These are phyloP conservation scores for Myiotriccus ornatus DNA, from an alignment of 2,797 vertebrate species.

Conservation along the genomic window DNA sequence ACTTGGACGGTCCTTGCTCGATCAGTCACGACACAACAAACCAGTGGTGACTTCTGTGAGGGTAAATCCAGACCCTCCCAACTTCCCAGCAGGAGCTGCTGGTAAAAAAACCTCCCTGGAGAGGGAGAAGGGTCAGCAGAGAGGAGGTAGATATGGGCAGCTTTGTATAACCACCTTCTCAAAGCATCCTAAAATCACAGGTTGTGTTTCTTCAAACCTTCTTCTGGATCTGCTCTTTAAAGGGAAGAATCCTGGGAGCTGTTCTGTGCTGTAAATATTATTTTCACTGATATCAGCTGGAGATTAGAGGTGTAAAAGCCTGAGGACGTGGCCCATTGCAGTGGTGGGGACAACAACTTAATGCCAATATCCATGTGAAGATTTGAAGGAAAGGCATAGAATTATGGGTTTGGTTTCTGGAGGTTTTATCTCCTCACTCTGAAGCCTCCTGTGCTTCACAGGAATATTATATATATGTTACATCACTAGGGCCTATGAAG, in stretches of 20 bases:
- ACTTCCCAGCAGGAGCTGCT: neutral
- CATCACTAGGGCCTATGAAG: neutral
- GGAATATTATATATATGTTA: neutral
- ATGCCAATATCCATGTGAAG: neutral
- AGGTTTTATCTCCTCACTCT: neutral
- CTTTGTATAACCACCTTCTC: neutral
- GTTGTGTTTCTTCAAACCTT: neutral
- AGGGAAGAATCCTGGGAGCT: neutral
- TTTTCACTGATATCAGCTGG: neutral
- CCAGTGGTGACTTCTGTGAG: too few species aligned
- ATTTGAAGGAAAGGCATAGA: neutral
- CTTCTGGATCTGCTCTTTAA: neutral
- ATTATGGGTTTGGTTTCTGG: neutral
- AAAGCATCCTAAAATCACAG: neutral
- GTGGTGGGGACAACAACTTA: neutral
- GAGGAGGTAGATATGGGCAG: neutral
- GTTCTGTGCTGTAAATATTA: neutral
- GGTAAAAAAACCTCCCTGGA: neutral
- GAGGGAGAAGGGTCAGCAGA: neutral
- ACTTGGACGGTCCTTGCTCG: fast-evolving
- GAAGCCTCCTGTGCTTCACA: neutral
- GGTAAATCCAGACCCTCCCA: too few species aligned
- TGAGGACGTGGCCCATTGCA: neutral
- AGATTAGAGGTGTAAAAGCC: neutral
- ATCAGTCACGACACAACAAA: fast-evolving